A percentile compares a stretch with the other conserved stretches of the same genome.
These are phyloP conservation scores for Apteryx mantelli DNA, from an alignment of 2,113 vertebrate species.

Conservation along the genomic window DNA sequence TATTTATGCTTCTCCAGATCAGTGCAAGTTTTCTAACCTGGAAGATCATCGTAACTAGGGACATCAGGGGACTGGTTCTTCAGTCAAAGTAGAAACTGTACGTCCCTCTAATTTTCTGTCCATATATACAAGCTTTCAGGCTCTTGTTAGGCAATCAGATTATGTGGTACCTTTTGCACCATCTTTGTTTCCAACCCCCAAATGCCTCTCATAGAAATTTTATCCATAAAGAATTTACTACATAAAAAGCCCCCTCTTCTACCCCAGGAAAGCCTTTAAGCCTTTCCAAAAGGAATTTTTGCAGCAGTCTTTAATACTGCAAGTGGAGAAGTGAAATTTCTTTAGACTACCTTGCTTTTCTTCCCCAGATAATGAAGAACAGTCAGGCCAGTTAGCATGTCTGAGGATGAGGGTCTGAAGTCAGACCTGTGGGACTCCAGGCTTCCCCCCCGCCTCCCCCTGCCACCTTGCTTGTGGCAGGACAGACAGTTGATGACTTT, in stretches of 20 bases:
- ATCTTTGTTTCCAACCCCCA: neutral
- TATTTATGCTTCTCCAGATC: neutral
- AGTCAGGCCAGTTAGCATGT: neutral
- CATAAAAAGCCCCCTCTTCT: neutral
- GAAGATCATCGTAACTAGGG: neutral
- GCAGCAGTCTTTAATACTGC: neutral
- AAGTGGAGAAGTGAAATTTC: neutral
- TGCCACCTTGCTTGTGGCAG: neutral
- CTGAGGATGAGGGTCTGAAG: neutral
- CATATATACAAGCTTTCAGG: neutral
- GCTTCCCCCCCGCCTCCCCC: fast-evolving
- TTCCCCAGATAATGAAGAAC: neutral
- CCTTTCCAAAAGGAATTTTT: neutral
- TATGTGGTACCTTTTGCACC: neutral
- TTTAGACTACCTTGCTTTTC: neutral
- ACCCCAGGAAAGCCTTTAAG: neutral
- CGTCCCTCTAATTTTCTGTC: neutral
- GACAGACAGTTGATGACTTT: neutral
- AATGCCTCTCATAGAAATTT: neutral
- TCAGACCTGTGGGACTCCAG: neutral
- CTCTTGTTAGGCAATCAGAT: neutral
- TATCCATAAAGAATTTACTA: neutral
- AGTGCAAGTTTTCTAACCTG: neutral
- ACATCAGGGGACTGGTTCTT: neutral
- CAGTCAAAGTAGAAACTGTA: neutral